A percentile compares a stretch with the other conserved stretches of the same genome.
Conservation (phyloP, 2,888 invertebrate species). For the Hydrotaea diabolus region DNA sequence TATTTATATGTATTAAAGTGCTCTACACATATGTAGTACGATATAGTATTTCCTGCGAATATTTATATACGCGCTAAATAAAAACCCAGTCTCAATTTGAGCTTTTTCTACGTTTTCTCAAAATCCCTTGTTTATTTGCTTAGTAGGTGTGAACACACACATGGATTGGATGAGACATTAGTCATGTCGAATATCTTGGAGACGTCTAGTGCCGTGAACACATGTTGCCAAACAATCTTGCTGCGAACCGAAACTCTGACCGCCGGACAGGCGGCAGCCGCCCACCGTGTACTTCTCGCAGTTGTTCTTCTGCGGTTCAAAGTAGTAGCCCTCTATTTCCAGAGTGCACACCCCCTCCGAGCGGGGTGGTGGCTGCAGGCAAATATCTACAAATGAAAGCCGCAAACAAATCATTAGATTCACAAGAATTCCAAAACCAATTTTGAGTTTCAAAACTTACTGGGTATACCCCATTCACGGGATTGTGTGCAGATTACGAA, state of each 20-base stretch:
- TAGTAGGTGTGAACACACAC: no score
- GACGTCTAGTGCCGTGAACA: slow-evolving; percentile 73
- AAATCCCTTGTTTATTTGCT: neutral
- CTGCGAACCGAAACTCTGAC: slow-evolving; percentile 77
- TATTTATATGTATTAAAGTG: no score
- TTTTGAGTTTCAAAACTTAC: slow-evolving; percentile 61
- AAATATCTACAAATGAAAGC: slow-evolving; percentile 73
- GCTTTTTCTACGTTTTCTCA: no score
- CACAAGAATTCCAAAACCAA: neutral
- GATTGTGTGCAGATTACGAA: slow-evolving; percentile 47
- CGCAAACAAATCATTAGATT: slow-evolving; percentile 74
- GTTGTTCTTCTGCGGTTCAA: slow-evolving; percentile 73
- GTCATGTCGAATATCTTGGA: slow-evolving; percentile 72
- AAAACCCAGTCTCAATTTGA: neutral
- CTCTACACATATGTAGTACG: neutral
- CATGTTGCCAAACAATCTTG: slow-evolving; percentile 77
- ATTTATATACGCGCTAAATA: no score
- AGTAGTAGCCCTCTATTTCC: slow-evolving; percentile 78
- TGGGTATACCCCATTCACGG: slow-evolving; percentile 69
- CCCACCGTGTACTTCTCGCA: slow-evolving; percentile 76
- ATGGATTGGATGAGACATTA: slow-evolving; percentile 47
- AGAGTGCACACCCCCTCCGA: slow-evolving; percentile 78
- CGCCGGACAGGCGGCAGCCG: slow-evolving; percentile 75
- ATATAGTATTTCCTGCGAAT: no score
- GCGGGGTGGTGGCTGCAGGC: slow-evolving; percentile 75